These are phyloP conservation scores for Camarhynchus parvulus DNA, from an alignment of 2,113 vertebrate species.

Conservation along the genomic window DNA sequence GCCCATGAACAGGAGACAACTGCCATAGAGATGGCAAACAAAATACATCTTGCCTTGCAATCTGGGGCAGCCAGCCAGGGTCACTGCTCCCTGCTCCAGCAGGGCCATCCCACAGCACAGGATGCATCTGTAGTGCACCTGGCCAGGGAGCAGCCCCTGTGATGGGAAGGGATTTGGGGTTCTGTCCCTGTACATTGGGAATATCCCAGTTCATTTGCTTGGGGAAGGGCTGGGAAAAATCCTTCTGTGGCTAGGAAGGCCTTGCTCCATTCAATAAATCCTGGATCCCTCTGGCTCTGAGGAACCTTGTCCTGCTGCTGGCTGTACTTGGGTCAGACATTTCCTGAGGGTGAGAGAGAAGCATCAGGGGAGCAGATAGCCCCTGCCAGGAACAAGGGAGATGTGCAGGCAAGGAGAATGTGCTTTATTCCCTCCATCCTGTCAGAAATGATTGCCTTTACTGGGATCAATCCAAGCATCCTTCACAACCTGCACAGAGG, in stretches of 20 bases:
- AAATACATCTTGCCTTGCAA: too few relatives aligned
- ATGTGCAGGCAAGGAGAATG: neutral
- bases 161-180: neutral
- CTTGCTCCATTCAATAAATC: accelerated
- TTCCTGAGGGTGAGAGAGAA: neutral
- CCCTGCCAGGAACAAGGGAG: neutral
- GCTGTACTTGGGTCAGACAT: neutral
- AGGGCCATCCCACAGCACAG: neutral
- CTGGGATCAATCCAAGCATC: conserved; percentile 58
- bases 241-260: neutral
- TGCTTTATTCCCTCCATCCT: neutral
- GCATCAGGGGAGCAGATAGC: neutral
- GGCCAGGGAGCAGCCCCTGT: neutral
- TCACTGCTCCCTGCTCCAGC: too few relatives aligned
- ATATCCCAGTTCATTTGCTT: neutral
- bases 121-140: neutral
- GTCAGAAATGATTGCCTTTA: conserved; percentile 49
- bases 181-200: too few relatives aligned
- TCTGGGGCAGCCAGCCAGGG: too few relatives aligned
- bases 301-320: neutral
- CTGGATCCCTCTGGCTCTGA: neutral
- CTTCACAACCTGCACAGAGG: conserved; percentile 36
- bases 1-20: too few relatives aligned
- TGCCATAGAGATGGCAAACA: too few relatives aligned
- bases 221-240: neutral